Base-by-base conservation (phyloP, 2,797 vertebrate species). In the Enteromius anoplus region DNA sequence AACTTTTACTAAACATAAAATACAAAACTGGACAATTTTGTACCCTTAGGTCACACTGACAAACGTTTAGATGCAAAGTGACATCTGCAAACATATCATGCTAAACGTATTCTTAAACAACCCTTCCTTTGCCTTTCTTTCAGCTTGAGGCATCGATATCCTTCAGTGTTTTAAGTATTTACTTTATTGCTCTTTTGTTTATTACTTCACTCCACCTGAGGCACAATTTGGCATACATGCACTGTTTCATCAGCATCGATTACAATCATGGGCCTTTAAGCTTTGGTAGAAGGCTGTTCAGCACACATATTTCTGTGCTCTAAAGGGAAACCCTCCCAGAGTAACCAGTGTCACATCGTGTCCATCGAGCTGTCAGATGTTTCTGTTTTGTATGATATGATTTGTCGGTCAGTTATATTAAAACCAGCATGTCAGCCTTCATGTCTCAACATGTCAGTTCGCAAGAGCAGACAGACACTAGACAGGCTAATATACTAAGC, bases 361-460 rank as follows among this genome's bases (percentile, higher is more conserved):
- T 81, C 78, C 32, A 53, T 68, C 47, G 12, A 81, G 68, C 37
- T 49, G 37, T 73, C 81, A 69, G 70, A 51, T 66, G 42, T 26
- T 34, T 3, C 26, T 42, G 42, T 55, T 84, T 62, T 26, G 47
- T 78, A 32, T 78, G 66, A 64, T 79, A n/a, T 65, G 64, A 64
- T 77, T 65, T 64, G 75, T 66, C 23, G 45, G 80, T 71, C 23
- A 72, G 79, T 72, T 60, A 42, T 23, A 21, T 85, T 72, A 81
- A 78, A 81, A 65, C 45, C 58, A 3, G 45, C 66, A n/a, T 49
- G 78, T 76, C 69, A 84, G 83, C 60, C 15, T 71, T 70, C 70
- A 40, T 66, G 55, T 72, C 55, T 81, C 69, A 81, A 64, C 68
- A 68, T 69, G 34, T 82, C 81, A 76, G 34, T 32, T 42, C 1